Evolutionary conservation across 2,888 invertebrate genomes (phyloP), one percentile per base, ranked within the genome.

Genomic region (Glomeris marginata): DNA sequence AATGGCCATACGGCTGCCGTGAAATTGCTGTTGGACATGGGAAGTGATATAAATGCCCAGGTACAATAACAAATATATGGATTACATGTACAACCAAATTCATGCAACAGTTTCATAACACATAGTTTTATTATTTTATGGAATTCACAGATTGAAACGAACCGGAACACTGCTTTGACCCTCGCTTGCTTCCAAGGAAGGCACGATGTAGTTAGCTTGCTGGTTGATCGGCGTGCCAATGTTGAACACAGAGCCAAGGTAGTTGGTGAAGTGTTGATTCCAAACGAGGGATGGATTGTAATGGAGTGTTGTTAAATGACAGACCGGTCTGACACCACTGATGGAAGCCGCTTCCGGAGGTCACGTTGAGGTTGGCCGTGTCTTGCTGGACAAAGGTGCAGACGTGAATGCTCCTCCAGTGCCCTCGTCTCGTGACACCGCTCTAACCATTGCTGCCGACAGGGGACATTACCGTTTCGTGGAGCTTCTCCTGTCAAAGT

Each of bases 261-360:
- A 65, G 53, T 47, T 51, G 36, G 41, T 38, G 46, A 20, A 16
- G 47, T 28, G 18, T 41, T 43, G 33, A 47, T 44, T n/a, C 35
- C 46, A 45, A 18, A 38, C 15, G 10, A 37, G 15, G 16, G n/a
- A 15, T 45, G 49, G 34, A 18, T 15, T 53, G 41, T n/a, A 34
- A 16, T 10, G 15, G 3, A 33, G 34, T 13, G 28, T 38, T 28
- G 16, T 36, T 36, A 41, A 13, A 16, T 62, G 64, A 21, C 60
- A 81, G 81, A 97, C 97, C 49, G 97, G 97, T 1, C 74, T 98
- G 51, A 99, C 98, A 15, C 98, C 98, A 1, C 73, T 98, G 21
- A 98, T 98, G 98, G 98, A 98, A 71, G 98, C 97, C 44, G 98
- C 98, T 0, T 94, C 92, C 62, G 97, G 97, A 50, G 98, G 98